These are phyloP conservation scores for Poecile montanus DNA, from an alignment of 2,797 vertebrate species.

Conservation along the genomic window DNA sequence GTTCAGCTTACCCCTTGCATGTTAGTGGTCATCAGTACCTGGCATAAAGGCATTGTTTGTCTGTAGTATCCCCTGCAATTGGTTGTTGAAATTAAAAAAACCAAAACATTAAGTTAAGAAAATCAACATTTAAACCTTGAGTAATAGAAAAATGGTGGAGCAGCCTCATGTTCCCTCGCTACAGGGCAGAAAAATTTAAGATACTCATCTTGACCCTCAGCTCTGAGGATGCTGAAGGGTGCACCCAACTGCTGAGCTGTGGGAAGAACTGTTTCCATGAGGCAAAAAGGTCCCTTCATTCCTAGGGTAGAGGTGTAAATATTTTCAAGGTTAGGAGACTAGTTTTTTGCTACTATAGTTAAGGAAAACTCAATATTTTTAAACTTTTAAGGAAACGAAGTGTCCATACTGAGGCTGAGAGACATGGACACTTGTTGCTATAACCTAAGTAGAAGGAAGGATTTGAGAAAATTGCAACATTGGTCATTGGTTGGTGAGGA, in stretches of 20 bases:
- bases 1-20: neutral
- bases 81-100: neutral
- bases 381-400: neutral
- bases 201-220: neutral
- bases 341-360: neutral
- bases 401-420: neutral
- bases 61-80: neutral
- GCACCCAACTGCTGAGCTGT: neutral
- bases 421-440: neutral
- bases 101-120: neutral
- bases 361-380: neutral
- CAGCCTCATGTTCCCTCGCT: accelerated
- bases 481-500: accelerated
- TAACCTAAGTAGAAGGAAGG: neutral
- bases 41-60: neutral
- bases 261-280: neutral
- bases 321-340: neutral
- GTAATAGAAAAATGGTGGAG: neutral
- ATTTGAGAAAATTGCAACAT: neutral
- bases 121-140: neutral
- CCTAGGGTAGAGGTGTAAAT: neutral
- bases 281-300: neutral
- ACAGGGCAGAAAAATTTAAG: neutral
- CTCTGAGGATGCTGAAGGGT: neutral
- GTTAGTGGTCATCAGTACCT: neutral